Conservation (phyloP, 2,888 invertebrate species). For the Gonocerus acuteangulatus region DNA sequence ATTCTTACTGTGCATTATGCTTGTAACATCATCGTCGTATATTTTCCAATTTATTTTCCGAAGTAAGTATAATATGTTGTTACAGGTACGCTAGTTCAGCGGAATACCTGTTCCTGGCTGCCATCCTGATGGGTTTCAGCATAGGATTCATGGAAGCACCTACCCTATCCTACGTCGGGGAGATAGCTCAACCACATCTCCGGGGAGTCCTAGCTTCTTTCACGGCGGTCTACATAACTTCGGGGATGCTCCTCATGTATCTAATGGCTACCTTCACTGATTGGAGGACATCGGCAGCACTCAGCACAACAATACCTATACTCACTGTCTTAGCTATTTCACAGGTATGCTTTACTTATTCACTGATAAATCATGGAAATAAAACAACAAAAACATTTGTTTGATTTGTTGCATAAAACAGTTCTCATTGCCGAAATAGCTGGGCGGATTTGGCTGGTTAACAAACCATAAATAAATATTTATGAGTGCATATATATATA, state of each 20-base stretch:
- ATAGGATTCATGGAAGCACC: slow-evolving; percentile 56
- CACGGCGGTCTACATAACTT: slow-evolving; percentile 47
- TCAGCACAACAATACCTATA: slow-evolving; percentile 48
- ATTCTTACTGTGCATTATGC: too few relatives aligned
- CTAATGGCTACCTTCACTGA: slow-evolving; percentile 48
- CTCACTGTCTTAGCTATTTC: slow-evolving; percentile 49
- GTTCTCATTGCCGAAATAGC: too few relatives aligned
- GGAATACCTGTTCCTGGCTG: slow-evolving; percentile 48
- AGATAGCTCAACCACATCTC: slow-evolving; percentile 50
- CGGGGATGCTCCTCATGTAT: slow-evolving; percentile 50
- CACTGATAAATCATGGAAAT: background rate
- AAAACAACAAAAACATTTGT: too few relatives aligned
- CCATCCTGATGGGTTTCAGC: slow-evolving; percentile 51
- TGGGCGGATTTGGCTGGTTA: too few relatives aligned
- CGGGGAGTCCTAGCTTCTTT: slow-evolving; percentile 50
- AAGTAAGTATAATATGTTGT: too few relatives aligned
- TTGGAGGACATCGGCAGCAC: slow-evolving; percentile 50
- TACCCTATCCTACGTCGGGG: slow-evolving; percentile 53
- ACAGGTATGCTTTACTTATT: slow-evolving; percentile 42
- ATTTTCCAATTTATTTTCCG: too few relatives aligned
- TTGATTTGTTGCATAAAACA: too few relatives aligned
- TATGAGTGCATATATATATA: too few relatives aligned
- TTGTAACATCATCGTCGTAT: too few relatives aligned
- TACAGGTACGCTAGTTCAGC: slow-evolving; percentile 42
- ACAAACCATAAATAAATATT: too few relatives aligned